Percentiles rank a stretch among this genome's conserved stretches.
phyloP scores from a whole-genome alignment of 2,797 vertebrate species.

The Garrulus glandarius region DNA sequence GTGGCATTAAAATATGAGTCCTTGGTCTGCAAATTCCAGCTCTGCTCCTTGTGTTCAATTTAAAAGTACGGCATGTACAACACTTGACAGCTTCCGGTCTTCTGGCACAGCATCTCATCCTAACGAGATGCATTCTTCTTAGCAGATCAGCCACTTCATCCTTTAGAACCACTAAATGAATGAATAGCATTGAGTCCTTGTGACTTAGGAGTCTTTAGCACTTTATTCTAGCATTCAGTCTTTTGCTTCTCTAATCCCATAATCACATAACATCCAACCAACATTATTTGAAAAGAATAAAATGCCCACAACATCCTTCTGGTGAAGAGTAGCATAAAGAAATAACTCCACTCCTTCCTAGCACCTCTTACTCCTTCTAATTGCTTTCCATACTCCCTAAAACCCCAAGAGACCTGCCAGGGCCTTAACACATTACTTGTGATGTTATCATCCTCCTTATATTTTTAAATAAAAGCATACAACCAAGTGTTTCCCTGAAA shows the following conservation, averaged over 20 bases:
- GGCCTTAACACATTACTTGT: background rate
- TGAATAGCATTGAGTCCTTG: background rate
- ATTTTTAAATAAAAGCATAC: background rate
- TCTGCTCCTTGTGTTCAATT: background rate
- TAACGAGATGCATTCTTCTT: background rate
- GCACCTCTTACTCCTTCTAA: background rate
- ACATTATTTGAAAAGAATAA: background rate
- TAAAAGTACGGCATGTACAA: background rate
- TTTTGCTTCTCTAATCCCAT: background rate
- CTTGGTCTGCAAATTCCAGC: background rate
- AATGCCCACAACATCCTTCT: background rate
- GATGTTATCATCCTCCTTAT: background rate
- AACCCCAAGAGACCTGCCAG: background rate
- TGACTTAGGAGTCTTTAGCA: background rate
- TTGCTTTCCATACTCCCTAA: background rate
- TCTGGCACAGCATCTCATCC: background rate
- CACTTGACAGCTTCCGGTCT: background rate
- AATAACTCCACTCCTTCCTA: background rate
- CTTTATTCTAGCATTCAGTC: background rate
- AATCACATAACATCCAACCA: background rate
- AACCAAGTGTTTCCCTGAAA: background rate
- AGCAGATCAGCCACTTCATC: slow-evolving; percentile 24
- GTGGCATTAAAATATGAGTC: background rate
- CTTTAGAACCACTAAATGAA: background rate
- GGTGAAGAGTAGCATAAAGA: background rate